Percentiles rank a stretch among this genome's conserved stretches.
These are phyloP conservation scores for Sialis lutaria DNA, from an alignment of 2,888 invertebrate genomes.

Conservation along the genomic window DNA sequence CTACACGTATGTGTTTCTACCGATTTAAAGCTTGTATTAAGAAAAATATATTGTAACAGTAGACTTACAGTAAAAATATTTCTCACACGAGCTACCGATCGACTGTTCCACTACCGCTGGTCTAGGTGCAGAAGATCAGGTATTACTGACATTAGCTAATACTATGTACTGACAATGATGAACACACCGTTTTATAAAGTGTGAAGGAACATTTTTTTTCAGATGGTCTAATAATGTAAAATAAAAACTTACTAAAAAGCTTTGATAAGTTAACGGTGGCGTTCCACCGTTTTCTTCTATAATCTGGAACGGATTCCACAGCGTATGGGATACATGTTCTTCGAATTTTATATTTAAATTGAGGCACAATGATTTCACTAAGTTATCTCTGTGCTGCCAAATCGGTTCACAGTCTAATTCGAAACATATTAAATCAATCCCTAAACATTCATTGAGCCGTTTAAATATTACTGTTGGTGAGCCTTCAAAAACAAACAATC, in stretches of 20 bases:
- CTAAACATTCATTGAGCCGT: constrained; percentile 38
- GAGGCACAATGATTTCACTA: constrained; percentile 34
- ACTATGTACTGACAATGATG: no score
- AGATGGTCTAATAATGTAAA: no score
- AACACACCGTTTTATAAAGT: no score
- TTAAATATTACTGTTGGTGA: constrained; percentile 36
- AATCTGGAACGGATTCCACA: constrained; percentile 49
- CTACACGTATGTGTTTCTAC: no score
- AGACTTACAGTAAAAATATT: no score
- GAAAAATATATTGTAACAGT: no score
- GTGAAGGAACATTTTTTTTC: no score
- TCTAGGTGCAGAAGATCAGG: no score
- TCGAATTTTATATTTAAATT: constrained; percentile 33
- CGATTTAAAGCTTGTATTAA: no score
- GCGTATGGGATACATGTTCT: constrained; percentile 51
- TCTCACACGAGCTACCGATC: no score
- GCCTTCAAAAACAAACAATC: constrained; percentile 41
- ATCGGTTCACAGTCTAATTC: constrained; percentile 58
- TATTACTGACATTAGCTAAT: no score
- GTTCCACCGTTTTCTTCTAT: constrained; percentile 49
- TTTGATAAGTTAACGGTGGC: constrained; percentile 52
- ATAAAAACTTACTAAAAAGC: constrained; percentile 40
- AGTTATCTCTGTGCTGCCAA: constrained; percentile 42
- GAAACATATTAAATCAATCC: constrained; percentile 34
- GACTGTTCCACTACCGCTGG: no score